phyloP scores from a whole-genome alignment of 2,888 invertebrate species.

The Hypomecis punctinalis region DNA sequence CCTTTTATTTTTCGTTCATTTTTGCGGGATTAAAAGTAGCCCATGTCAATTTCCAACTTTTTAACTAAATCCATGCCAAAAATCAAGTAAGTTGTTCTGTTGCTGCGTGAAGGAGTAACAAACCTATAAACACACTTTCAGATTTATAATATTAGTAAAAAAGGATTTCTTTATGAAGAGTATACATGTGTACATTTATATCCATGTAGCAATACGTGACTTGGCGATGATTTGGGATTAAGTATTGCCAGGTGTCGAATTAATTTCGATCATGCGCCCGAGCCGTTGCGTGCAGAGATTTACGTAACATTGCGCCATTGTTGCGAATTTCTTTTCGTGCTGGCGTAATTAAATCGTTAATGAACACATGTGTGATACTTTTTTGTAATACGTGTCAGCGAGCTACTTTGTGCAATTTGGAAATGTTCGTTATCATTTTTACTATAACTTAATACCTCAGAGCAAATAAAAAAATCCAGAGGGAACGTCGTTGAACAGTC shows the following conservation, averaged over 20 bases:
- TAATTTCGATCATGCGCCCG: conserved; percentile 35
- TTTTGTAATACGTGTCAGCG: conserved; percentile 21
- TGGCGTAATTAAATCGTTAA: conserved; percentile 41
- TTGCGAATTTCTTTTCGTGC: conserved; percentile 48
- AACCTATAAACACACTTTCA: not conserved
- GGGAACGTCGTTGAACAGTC: too few relatives aligned
- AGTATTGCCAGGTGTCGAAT: conserved; percentile 39
- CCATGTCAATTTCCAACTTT: too few relatives aligned
- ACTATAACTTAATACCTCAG: not conserved
- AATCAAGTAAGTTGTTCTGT: too few relatives aligned
- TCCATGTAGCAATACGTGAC: conserved; percentile 15
- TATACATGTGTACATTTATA: conserved; percentile 11
- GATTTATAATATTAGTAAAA: not conserved
- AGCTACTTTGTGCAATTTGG: conserved; percentile 20
- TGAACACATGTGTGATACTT: conserved; percentile 23
- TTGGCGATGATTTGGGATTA: conserved; percentile 29
- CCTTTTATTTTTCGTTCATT: too few relatives aligned
- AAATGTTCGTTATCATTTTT: conserved; percentile 9
- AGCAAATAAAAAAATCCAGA: too few relatives aligned
- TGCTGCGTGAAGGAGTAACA: too few relatives aligned
- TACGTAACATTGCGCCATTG: conserved; percentile 50
- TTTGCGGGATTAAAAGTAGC: too few relatives aligned
- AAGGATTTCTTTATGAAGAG: not conserved
- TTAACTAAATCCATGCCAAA: too few relatives aligned
- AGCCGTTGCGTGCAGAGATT: conserved; percentile 41